Conservation (phyloP, 2,113 vertebrate genomes). For the Oceanodroma tethys region DNA sequence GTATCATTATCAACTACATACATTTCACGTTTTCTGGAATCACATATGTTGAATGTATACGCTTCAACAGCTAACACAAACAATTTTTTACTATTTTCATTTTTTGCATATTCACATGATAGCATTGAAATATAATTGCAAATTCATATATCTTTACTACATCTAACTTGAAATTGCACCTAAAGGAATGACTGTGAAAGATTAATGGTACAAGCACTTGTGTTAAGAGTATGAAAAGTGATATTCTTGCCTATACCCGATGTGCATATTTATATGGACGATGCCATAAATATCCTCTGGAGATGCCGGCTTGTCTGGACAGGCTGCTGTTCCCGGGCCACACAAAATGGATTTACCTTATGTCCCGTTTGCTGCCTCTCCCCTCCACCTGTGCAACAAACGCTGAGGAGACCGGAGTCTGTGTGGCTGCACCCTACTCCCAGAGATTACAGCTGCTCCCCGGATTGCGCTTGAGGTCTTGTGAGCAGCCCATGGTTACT, state of each 20-base stretch:
- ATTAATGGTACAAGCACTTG: neutral
- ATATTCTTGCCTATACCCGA: neutral
- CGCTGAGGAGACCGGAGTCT: fast-evolving
- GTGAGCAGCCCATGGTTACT: too few relatives aligned
- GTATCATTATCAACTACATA: fast-evolving
- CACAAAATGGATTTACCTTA: neutral
- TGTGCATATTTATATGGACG: neutral
- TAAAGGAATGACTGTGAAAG: neutral
- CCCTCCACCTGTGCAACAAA: fast-evolving
- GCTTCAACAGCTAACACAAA: neutral
- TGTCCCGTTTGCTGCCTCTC: fast-evolving
- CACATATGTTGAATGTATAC: neutral
- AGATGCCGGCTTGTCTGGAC: neutral
- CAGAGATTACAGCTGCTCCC: neutral
- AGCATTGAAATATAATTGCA: neutral
- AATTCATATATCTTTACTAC: neutral
- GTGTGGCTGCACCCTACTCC: neutral
- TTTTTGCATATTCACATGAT: neutral
- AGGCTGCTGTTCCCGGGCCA: neutral
- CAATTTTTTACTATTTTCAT: neutral
- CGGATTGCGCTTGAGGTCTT: neutral
- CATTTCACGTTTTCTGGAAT: neutral
- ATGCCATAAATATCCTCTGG: neutral
- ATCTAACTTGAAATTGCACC: neutral
- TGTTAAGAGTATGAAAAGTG: neutral